Conservation (phyloP, 2,797 vertebrate genomes). For the Champsocephalus esox region DNA sequence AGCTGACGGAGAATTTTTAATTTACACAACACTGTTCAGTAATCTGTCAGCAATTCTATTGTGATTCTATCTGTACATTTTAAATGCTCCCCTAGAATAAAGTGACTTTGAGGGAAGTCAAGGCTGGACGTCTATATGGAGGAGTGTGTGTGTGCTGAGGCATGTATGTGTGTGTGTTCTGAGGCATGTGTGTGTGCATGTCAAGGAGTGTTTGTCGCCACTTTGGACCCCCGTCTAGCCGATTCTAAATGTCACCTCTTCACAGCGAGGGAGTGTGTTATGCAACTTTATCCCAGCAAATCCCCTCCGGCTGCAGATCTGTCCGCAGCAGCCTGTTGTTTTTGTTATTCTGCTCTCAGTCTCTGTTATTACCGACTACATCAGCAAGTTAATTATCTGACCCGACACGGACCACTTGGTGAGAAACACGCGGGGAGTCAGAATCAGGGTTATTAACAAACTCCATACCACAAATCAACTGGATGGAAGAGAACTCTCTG, state of each 20-base stretch:
- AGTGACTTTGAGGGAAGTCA: not conserved
- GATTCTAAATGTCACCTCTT: constrained; percentile 70
- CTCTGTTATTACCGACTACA: constrained; percentile 58
- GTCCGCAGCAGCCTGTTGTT: constrained; percentile 71
- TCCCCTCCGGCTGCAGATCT: constrained; percentile 66
- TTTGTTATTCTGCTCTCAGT: constrained; percentile 58
- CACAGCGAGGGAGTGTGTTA: constrained; percentile 61
- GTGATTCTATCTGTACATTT: no score
- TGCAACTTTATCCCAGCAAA: constrained; percentile 73
- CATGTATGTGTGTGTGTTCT: constrained; percentile 14
- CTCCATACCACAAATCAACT: no score
- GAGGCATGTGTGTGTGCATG: constrained; percentile 27
- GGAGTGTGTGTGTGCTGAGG: not conserved
- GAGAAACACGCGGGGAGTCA: constrained; percentile 34
- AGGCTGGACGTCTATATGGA: not conserved
- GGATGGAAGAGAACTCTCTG: no score
- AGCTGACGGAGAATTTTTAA: no score
- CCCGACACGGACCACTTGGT: constrained; percentile 63
- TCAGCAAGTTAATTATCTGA: constrained; percentile 71
- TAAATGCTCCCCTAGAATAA: not conserved
- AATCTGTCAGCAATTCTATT: no score
- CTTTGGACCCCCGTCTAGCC: constrained; percentile 37
- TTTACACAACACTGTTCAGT: no score
- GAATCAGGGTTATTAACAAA: no score
- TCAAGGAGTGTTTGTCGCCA: constrained; percentile 57